Evolutionary conservation across 1,140 invertebrate species (phyloP).

Genomic region (Copidosoma floridanum): DNA sequence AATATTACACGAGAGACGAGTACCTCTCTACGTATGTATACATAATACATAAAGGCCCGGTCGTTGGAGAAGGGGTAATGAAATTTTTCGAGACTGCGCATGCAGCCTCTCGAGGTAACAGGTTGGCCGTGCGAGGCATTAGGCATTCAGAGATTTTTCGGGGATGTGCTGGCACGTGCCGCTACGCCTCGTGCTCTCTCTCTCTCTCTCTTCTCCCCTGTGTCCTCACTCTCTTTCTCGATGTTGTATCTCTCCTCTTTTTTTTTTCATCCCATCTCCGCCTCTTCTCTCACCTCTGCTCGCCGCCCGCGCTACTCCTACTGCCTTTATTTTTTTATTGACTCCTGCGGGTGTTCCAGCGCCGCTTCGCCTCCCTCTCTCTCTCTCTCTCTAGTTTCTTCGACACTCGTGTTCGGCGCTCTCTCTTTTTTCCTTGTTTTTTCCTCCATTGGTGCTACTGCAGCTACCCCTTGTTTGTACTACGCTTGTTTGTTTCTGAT

Average conservation of each 20-base stretch:
- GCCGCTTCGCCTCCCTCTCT: neutral
- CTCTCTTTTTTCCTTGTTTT: neutral
- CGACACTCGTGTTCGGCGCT: slow-evolving; percentile 35
- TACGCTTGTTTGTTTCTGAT: no score
- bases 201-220: neutral
- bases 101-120: no score
- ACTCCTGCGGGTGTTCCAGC: neutral
- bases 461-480: no score
- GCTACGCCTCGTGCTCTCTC: neutral
- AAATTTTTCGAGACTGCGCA: no score
- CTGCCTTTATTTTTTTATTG: slow-evolving; percentile 15
- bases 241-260: neutral
- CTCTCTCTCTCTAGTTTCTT: slow-evolving; percentile 12
- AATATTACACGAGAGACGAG: no score
- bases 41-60: no score
- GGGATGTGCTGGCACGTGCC: no score
- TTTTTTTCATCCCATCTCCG: slow-evolving; percentile 4
- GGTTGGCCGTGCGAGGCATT: neutral
- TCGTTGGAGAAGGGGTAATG: no score
- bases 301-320: no score
- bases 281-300: slow-evolving; percentile 7
- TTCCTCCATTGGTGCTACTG: neutral
- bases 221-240: no score
- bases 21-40: no score
- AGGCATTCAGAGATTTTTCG: no score